Conservation (phyloP, 2,888 invertebrate genomes). For the Parapristionchus giblindavisi region DNA sequence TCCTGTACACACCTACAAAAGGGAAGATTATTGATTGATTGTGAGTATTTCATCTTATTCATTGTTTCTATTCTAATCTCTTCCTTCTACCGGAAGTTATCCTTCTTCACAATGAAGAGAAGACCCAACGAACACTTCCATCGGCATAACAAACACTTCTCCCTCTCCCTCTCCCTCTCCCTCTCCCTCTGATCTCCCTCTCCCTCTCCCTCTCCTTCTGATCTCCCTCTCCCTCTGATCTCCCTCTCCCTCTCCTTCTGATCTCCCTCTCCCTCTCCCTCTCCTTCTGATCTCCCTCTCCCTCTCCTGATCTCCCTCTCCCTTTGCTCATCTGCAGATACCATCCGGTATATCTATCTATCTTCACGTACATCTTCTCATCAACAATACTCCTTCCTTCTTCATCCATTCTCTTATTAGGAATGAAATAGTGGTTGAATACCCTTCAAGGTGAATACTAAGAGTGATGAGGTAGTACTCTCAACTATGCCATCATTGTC, state of each 20-base stretch:
- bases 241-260: not conserved
- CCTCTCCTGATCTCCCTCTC: not conserved
- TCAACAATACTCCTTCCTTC: too few species aligned
- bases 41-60: not conserved
- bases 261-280: not conserved
- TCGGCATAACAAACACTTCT: slow-evolving; percentile 17
- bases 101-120: not conserved
- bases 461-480: not conserved
- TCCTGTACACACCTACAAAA: slow-evolving; percentile 30
- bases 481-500: slow-evolving; percentile 1
- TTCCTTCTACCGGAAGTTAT: not conserved
- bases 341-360: not conserved
- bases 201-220: slow-evolving; percentile 1
- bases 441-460: too few species aligned
- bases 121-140: not conserved
- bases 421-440: too few species aligned
- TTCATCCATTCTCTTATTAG: too few species aligned
- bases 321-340: not conserved
- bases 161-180: slow-evolving; percentile 7
- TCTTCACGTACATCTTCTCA: not conserved
- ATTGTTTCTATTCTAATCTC: not conserved
- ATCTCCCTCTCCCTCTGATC: not conserved
- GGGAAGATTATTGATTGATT: not conserved
- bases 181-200: slow-evolving; percentile 20
- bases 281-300: not conserved